These are phyloP conservation scores for Xiphydria camelus DNA, from an alignment of 2,888 invertebrate genomes.

Conservation along the genomic window DNA sequence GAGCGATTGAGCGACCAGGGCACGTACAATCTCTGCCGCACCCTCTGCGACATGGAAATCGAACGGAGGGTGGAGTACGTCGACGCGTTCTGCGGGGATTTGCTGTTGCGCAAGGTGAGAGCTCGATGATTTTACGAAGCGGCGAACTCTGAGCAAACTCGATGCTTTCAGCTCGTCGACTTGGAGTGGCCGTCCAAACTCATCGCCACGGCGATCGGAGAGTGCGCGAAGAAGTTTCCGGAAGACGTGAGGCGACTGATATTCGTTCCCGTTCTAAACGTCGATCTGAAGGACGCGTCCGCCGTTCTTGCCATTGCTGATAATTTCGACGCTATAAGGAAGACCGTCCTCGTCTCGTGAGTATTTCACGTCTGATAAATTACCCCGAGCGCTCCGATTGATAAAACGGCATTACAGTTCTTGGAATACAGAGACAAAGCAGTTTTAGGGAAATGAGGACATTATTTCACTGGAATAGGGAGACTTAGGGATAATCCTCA, in stretches of 20 bases:
- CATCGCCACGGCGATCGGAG: slow-evolving; percentile 29
- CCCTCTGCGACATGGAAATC: slow-evolving; percentile 29
- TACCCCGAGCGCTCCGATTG: neutral
- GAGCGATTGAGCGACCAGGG: slow-evolving; percentile 34
- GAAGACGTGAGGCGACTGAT: slow-evolving; percentile 41
- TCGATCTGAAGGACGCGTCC: slow-evolving; percentile 34
- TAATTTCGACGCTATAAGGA: slow-evolving; percentile 20
- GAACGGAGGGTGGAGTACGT: slow-evolving; percentile 37
- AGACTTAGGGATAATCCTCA: too few relatives aligned
- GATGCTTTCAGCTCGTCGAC: slow-evolving; percentile 29
- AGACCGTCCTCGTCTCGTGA: slow-evolving; percentile 25
- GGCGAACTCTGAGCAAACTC: too few relatives aligned
- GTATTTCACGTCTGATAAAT: too few relatives aligned
- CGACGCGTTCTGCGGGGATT: slow-evolving; percentile 29
- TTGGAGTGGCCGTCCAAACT: slow-evolving; percentile 34
- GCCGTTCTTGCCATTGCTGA: slow-evolving; percentile 23
- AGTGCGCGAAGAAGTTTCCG: slow-evolving; percentile 38
- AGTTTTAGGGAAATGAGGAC: neutral
- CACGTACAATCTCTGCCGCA: slow-evolving; percentile 37
- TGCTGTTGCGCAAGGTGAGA: slow-evolving; percentile 42
- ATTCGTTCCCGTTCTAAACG: slow-evolving; percentile 37
- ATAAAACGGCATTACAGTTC: neutral
- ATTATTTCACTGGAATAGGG: too few relatives aligned
- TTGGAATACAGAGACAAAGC: neutral
- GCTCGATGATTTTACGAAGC: neutral